Evolutionary conservation across 2,888 invertebrate genomes (phyloP).

Genomic region (Rosalia funebris): DNA sequence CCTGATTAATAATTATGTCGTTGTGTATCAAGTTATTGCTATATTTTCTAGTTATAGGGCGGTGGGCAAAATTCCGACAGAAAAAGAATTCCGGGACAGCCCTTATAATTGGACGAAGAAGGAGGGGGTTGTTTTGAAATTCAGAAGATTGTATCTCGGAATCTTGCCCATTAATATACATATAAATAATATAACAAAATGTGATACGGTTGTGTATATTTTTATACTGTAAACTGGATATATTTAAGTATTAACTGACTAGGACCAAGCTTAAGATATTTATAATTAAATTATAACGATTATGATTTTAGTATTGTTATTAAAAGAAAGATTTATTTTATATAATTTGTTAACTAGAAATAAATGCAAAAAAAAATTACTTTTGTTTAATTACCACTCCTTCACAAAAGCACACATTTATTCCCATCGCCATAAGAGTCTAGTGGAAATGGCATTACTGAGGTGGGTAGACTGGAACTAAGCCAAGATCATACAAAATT

Average conservation of each 20-base stretch:
- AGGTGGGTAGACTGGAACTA: too few species aligned
- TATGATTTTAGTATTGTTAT: constrained; percentile 23
- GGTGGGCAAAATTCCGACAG: neutral
- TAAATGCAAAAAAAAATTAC: constrained; percentile 3
- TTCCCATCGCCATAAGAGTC: too few species aligned
- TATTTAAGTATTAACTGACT: constrained; percentile 35
- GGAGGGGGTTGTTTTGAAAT: neutral
- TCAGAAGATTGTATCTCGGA: neutral
- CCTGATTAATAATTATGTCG: too few species aligned
- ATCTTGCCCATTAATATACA: neutral
- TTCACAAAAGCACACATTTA: too few species aligned
- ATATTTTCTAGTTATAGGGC: too few species aligned
- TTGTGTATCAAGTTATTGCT: too few species aligned
- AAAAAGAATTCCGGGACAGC: neutral
- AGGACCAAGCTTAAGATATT: constrained; percentile 30
- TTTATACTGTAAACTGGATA: constrained; percentile 24
- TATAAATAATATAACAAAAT: constrained; percentile 15
- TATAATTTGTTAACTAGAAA: constrained; percentile 23
- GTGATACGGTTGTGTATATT: constrained; percentile 36
- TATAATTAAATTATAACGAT: constrained; percentile 31
- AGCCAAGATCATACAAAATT: too few species aligned
- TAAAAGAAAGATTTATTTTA: constrained; percentile 15
- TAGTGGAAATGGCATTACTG: too few species aligned
- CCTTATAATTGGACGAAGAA: neutral
- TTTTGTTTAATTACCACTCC: neutral